phyloP scores from a whole-genome alignment of 2,797 vertebrate species.

The Acipenser transmontanus region DNA sequence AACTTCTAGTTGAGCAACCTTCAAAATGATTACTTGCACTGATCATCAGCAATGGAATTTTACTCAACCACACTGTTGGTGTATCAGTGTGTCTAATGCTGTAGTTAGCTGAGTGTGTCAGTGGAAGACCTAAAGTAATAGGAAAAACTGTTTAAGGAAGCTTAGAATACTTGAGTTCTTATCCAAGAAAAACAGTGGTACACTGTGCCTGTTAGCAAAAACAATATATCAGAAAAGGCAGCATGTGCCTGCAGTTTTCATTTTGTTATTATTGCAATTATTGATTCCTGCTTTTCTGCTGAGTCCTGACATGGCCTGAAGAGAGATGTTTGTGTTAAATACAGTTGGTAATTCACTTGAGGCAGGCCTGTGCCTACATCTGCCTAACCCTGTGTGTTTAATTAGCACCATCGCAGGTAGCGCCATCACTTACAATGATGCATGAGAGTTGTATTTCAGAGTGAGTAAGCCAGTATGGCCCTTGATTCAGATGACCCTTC shows the following conservation, averaged over 20 bases:
- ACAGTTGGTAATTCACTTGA: slow-evolving; percentile 1
- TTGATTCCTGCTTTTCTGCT: neutral
- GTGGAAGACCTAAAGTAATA: too few species aligned
- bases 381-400: neutral
- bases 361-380: neutral
- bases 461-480: neutral
- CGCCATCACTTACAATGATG: neutral
- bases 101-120: too few species aligned
- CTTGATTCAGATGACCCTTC: slow-evolving; percentile 1
- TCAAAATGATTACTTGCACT: too few species aligned
- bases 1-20: too few species aligned
- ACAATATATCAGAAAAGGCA: too few species aligned
- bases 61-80: too few species aligned
- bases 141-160: too few species aligned
- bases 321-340: neutral
- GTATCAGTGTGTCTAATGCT: too few species aligned
- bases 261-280: neutral
- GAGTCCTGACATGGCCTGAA: neutral
- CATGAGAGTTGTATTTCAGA: neutral
- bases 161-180: too few species aligned
- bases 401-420: slow-evolving; percentile 4
- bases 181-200: too few species aligned
- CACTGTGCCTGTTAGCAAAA: too few species aligned
- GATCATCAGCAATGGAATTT: too few species aligned
- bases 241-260: neutral